Conservation (phyloP, 2,888 invertebrate species). For the Neoitamus cyanurus region DNA sequence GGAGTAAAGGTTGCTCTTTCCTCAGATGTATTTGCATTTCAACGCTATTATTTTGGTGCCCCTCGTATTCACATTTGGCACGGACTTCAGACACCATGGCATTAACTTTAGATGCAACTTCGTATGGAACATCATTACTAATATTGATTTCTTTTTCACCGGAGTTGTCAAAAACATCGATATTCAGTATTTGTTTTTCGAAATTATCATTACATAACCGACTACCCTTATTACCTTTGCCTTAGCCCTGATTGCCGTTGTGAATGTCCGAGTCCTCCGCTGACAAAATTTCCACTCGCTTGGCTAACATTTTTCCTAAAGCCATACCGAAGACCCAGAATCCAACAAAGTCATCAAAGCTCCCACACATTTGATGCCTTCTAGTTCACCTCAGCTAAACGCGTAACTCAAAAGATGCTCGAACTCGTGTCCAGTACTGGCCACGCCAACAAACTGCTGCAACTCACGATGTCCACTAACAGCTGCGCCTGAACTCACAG, state of each 20-base stretch:
- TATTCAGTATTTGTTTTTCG: neutral
- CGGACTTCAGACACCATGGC: too few relatives aligned
- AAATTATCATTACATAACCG: neutral
- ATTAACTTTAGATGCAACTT: too few relatives aligned
- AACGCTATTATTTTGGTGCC: too few relatives aligned
- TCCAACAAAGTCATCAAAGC: slow-evolving; percentile 39
- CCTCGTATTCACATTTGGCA: too few relatives aligned
- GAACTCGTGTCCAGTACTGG: neutral
- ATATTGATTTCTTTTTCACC: neutral
- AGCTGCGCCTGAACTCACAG: neutral
- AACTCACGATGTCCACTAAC: neutral
- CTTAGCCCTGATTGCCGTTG: neutral
- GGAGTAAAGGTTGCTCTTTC: too few relatives aligned
- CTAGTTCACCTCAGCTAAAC: neutral
- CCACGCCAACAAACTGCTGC: neutral
- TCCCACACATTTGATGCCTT: neutral
- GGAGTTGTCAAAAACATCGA: neutral
- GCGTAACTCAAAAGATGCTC: neutral
- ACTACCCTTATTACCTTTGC: neutral
- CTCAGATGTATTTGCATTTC: too few relatives aligned
- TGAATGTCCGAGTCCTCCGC: neutral
- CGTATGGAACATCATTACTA: neutral
- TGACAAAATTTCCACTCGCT: neutral
- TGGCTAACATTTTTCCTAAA: slow-evolving; percentile 4
- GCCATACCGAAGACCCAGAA: slow-evolving; percentile 48